Percentiles rank a stretch among this genome's conserved stretches.
These are phyloP conservation scores for Antedon mediterranea DNA, from an alignment of 53 echinoderm and acorn worm species.

Conservation along the genomic window DNA sequence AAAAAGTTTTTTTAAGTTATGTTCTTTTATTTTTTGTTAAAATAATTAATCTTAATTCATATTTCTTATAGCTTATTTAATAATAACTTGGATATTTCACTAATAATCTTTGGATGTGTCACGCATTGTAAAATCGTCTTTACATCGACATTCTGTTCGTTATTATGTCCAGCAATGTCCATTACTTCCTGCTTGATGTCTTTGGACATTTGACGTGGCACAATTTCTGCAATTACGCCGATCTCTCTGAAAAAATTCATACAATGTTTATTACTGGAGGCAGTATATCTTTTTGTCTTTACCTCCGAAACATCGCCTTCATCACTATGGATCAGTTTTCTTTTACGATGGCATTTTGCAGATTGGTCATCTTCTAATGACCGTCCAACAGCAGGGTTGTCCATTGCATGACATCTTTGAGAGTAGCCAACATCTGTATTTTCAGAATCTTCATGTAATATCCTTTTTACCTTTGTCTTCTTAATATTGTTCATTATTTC, in stretches of 20 bases:
- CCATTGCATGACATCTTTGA: background rate
- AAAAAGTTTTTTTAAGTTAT: no score
- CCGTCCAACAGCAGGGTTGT: background rate
- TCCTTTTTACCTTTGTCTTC: background rate
- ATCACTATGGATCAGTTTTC: background rate
- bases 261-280: background rate
- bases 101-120: constrained; percentile 15
- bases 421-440: background rate
- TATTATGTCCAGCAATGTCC: background rate
- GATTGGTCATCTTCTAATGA: background rate
- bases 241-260: background rate
- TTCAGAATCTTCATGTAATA: background rate
- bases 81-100: constrained; percentile 5
- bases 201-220: background rate
- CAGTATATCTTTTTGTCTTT: background rate
- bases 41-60: background rate
- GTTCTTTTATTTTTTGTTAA: no score
- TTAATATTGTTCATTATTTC: background rate
- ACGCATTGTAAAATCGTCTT: constrained; percentile 12
- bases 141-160: background rate
- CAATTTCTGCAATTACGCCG: background rate
- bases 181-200: background rate
- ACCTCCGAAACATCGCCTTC: background rate
- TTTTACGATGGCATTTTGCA: background rate
- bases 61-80: background rate